phyloP scores from a whole-genome alignment of 2,888 invertebrate genomes.

The Adelphocoris suturalis region DNA sequence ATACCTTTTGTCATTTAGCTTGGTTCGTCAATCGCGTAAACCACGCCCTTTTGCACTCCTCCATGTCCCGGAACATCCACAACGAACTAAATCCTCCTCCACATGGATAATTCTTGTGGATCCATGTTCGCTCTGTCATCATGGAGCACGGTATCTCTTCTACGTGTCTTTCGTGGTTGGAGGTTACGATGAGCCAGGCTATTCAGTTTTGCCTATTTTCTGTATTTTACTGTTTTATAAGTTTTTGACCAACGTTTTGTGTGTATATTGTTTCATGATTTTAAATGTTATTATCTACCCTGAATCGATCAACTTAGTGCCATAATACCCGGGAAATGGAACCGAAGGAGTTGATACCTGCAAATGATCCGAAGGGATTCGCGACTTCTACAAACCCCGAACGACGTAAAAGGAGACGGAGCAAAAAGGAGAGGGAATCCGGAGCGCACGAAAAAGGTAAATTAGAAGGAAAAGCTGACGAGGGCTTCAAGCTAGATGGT shows the following conservation, averaged over 20 bases:
- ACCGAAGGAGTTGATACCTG: background rate
- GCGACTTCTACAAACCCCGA: background rate
- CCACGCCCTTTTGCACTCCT: no score
- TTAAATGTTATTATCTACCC: background rate
- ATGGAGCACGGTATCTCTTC: background rate
- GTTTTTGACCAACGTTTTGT: background rate
- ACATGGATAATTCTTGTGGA: no score
- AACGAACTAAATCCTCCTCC: no score
- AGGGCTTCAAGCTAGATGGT: background rate
- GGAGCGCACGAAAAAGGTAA: background rate
- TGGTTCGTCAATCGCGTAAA: no score
- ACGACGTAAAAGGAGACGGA: background rate
- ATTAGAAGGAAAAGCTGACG: background rate
- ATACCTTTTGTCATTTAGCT: no score
- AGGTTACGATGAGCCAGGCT: background rate
- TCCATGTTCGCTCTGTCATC: background rate
- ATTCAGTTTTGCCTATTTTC: background rate
- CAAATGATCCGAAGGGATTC: background rate
- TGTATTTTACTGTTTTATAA: background rate
- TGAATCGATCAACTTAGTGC: background rate
- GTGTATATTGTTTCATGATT: background rate
- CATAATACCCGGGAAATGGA: background rate
- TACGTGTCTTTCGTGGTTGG: background rate
- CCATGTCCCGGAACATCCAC: no score
- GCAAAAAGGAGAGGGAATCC: background rate